Conservation (phyloP, 2,797 vertebrate genomes). For the Tympanoctomys barrerae region DNA sequence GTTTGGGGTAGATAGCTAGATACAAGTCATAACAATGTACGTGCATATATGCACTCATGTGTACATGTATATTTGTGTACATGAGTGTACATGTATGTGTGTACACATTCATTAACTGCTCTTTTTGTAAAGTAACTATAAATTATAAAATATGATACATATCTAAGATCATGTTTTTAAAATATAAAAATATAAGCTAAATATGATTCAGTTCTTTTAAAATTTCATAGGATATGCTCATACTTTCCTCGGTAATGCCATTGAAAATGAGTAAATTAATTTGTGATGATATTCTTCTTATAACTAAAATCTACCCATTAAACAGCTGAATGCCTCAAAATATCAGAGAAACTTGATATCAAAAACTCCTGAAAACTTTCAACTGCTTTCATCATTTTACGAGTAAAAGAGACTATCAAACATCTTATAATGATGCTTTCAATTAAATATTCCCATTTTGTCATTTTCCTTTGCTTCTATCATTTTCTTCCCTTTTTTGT, state of each 20-base stretch:
- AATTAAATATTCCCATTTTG: slow-evolving; percentile 19
- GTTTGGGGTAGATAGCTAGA: not conserved
- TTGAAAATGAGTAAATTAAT: slow-evolving; percentile 1
- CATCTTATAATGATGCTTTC: slow-evolving; percentile 4
- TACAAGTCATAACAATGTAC: not conserved
- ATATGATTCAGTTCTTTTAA: slow-evolving; percentile 26
- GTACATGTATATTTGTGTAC: not conserved
- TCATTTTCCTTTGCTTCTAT: slow-evolving; percentile 19
- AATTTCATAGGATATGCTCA: not conserved
- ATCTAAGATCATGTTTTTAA: not conserved
- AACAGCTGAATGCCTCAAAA: not conserved
- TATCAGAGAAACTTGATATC: not conserved
- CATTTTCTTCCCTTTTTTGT: not conserved
- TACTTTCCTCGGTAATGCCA: not conserved
- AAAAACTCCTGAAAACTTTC: slow-evolving; percentile 42
- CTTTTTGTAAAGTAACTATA: not conserved
- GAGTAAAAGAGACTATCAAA: slow-evolving; percentile 7
- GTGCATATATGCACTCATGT: not conserved
- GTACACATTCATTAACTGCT: not conserved
- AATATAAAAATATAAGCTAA: not conserved
- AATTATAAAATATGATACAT: not conserved
- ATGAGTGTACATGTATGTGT: not conserved
- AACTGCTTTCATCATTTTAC: slow-evolving; percentile 48
- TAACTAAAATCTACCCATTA: slow-evolving; percentile 6
- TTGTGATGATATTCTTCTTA: not conserved